Percentiles rank a stretch among this genome's conserved stretches.
Evolutionary conservation across 2,113 vertebrate genomes (phyloP).

Genomic region (Paradoxurus hermaphroditus): DNA sequence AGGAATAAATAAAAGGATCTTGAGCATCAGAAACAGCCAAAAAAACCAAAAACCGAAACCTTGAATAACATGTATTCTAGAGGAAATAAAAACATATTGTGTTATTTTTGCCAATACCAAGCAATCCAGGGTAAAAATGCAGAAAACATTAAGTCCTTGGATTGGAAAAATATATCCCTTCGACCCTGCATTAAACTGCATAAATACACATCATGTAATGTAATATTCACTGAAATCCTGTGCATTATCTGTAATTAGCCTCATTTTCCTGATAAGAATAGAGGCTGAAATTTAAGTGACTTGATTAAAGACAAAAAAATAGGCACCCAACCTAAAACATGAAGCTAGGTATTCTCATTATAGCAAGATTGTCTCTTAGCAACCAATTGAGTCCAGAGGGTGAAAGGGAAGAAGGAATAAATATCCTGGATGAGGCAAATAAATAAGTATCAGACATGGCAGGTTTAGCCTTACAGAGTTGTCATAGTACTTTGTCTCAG

Average conservation of each 20-base stretch:
- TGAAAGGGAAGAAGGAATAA: not conserved
- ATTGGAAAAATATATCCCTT: not conserved
- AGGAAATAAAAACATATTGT: not conserved
- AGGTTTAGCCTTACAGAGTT: not conserved
- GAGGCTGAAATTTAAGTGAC: not conserved
- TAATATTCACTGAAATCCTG: not conserved
- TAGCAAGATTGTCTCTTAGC: not conserved
- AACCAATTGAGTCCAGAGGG: not conserved
- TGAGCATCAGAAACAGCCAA: not conserved
- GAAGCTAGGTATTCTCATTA: not conserved
- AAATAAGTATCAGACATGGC: not conserved
- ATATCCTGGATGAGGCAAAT: not conserved
- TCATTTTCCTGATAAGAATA: not conserved
- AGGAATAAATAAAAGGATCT: not conserved
- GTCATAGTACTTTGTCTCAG: not conserved
- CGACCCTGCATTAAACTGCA: not conserved
- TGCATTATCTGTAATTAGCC: not conserved
- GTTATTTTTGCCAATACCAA: not conserved
- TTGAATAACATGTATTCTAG: not conserved
- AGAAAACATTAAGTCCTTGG: not conserved
- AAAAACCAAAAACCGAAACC: not conserved
- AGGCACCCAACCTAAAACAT: not conserved
- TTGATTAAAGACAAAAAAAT: not conserved
- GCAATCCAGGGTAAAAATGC: not conserved
- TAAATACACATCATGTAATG: not conserved